Percentiles rank a stretch among this genome's conserved stretches.
phyloP scores from a whole-genome alignment of 1,140 invertebrate species.

The Venturia canescens region DNA sequence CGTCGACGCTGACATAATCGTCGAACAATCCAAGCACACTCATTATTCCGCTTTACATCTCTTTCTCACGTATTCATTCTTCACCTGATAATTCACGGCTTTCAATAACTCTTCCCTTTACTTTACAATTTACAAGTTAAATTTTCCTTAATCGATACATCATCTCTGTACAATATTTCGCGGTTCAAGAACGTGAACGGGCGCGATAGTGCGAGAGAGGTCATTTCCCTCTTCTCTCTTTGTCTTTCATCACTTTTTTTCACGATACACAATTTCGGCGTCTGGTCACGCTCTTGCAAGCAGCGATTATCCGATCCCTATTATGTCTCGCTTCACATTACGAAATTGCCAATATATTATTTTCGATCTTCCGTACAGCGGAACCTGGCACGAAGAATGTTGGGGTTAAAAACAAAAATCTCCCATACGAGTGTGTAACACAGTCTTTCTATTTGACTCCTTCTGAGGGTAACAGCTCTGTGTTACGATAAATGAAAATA shows the following conservation, averaged over 20 bases:
- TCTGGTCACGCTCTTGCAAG: slow-evolving; percentile 28
- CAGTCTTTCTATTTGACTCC: slow-evolving; percentile 65
- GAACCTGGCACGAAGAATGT: slow-evolving; percentile 52
- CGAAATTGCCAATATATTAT: slow-evolving; percentile 19
- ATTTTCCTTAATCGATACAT: slow-evolving; percentile 48
- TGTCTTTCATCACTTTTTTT: slow-evolving; percentile 13
- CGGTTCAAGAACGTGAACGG: slow-evolving; percentile 45
- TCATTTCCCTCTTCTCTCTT: not conserved
- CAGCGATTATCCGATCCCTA: slow-evolving; percentile 19
- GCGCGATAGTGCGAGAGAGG: not conserved
- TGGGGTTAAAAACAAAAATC: slow-evolving; percentile 49
- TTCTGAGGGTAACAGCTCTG: slow-evolving; percentile 62
- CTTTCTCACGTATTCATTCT: slow-evolving; percentile 16
- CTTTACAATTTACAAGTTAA: slow-evolving; percentile 53
- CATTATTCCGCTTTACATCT: not conserved
- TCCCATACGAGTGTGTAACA: slow-evolving; percentile 57
- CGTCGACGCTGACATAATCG: slow-evolving; percentile 41
- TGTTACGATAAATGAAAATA: not conserved
- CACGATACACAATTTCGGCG: not conserved
- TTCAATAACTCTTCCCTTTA: slow-evolving; percentile 12
- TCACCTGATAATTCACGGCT: slow-evolving; percentile 7
- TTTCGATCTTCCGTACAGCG: slow-evolving; percentile 34
- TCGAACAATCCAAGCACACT: slow-evolving; percentile 31
- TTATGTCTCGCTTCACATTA: not conserved
- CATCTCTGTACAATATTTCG: slow-evolving; percentile 55